Conservation (phyloP, 2,797 vertebrate species). For the Artibeus lituratus region DNA sequence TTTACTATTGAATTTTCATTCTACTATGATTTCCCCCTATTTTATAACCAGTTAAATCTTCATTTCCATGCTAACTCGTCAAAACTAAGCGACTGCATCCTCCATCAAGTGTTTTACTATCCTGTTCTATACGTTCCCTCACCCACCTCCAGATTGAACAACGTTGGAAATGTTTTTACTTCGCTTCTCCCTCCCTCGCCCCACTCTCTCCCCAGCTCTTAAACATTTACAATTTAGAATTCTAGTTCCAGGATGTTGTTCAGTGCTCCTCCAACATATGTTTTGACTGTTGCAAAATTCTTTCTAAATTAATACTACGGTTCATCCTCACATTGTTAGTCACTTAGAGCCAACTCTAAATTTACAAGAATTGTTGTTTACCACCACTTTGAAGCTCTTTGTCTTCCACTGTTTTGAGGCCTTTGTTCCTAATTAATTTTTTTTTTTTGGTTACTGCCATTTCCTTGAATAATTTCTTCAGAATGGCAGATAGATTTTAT, state of each 20-base stretch:
- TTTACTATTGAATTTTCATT: neutral
- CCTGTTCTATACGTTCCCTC: neutral
- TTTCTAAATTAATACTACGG: neutral
- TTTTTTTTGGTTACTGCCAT: neutral
- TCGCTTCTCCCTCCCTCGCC: neutral
- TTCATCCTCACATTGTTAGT: neutral
- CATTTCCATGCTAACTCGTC: neutral
- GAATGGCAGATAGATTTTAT: neutral
- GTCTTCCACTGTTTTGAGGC: neutral
- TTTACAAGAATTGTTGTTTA: neutral
- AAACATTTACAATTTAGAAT: neutral
- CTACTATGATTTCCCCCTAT: neutral
- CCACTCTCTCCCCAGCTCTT: neutral
- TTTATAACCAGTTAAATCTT: neutral
- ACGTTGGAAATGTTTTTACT: neutral
- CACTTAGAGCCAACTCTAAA: neutral
- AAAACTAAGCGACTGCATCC: neutral
- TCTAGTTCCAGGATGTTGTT: neutral
- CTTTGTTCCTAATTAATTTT: neutral
- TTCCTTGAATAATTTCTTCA: slow-evolving; percentile 17
- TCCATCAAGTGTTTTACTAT: neutral
- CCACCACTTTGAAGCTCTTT: neutral
- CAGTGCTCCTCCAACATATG: neutral
- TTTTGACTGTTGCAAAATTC: neutral
- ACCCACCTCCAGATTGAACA: neutral